phyloP scores from a whole-genome alignment of 2,888 invertebrate genomes.

The Mesodorylaimus sp. region DNA sequence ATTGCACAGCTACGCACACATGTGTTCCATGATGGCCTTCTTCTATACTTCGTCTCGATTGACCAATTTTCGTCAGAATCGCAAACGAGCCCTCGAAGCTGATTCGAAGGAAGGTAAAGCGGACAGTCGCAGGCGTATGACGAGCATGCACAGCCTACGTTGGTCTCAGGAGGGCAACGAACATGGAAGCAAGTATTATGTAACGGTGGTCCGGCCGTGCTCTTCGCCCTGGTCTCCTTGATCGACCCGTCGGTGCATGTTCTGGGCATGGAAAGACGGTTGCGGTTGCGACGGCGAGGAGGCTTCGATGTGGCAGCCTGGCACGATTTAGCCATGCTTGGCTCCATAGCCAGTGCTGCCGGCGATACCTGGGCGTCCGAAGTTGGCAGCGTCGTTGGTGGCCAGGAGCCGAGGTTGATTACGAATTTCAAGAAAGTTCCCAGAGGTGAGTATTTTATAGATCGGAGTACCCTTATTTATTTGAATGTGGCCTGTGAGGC shows the following conservation, averaged over 20 bases:
- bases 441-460: slow-evolving; percentile 38
- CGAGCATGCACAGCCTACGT: no score
- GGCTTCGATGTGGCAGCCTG: slow-evolving; percentile 57
- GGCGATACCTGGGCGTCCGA: slow-evolving; percentile 85
- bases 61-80: background rate
- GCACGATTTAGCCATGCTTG: slow-evolving; percentile 58
- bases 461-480: background rate
- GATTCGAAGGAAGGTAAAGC: background rate
- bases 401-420: slow-evolving; percentile 51
- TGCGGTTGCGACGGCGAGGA: no score
- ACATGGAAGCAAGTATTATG: slow-evolving; percentile 76
- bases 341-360: slow-evolving; percentile 56
- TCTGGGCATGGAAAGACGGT: no score
- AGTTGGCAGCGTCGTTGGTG: slow-evolving; percentile 54
- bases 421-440: slow-evolving; percentile 56
- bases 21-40: background rate
- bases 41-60: background rate
- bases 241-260: slow-evolving; percentile 50
- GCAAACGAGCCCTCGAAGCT: background rate
- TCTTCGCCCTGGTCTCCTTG: slow-evolving; percentile 55
- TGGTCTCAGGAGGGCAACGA: slow-evolving; percentile 52
- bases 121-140: background rate
- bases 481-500: no score
- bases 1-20: background rate
- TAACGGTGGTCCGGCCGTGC: slow-evolving; percentile 68